Base-by-base conservation (phyloP, 2,113 vertebrate genomes). In the Eptatretus burgeri region DNA sequence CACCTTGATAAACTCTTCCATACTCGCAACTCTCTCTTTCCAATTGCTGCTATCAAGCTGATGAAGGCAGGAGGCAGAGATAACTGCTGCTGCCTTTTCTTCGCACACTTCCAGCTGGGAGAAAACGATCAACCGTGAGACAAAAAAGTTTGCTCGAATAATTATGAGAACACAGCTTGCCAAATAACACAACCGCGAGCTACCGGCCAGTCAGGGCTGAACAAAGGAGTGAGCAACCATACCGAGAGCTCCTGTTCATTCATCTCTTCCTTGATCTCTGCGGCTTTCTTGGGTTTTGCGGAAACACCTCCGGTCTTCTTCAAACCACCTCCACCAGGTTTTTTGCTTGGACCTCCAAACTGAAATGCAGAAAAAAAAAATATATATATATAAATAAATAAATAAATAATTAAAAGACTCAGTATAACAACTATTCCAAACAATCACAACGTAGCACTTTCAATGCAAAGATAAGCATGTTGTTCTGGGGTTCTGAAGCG, bases 1-100 rank as follows among this genome's bases (percentile, higher is more conserved):
- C 68, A 96, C 91, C 79, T 77, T 85, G 68, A 94, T 86, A 72
- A 98, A 98, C 63, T 95, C 91, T 68, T 96, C 91, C 88, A 94
- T 93, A 73, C 85, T 86, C 51, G 88, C 85, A 69, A 98, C 77
- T 53, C 91, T 79, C 72, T 98, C 91, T 70, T 98, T 98, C 89
- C 91, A 98, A 72, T 91, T 96, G 68, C 78, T 72, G 1, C 88
- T 94, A 69, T 87, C 85, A 64, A 98, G 63, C 68, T 81, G 80
- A 68, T 88, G 83, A 70, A 98, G 75, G 69, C 91, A 98, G 56
- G 81, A 72, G 49, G 80, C 74, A 63, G 89, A 87, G 68, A 98
- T 82, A 17, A 93, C 86, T 19, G 75, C 72, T 20, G 79, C 82
- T 62, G 89, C 84, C 69, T 77, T 82, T 63, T 93, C 89, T 74